Percentiles rank a stretch among this genome's conserved stretches.
Evolutionary conservation across 2,113 vertebrate genomes (phyloP).

Genomic region (Manacus vitellinus): DNA sequence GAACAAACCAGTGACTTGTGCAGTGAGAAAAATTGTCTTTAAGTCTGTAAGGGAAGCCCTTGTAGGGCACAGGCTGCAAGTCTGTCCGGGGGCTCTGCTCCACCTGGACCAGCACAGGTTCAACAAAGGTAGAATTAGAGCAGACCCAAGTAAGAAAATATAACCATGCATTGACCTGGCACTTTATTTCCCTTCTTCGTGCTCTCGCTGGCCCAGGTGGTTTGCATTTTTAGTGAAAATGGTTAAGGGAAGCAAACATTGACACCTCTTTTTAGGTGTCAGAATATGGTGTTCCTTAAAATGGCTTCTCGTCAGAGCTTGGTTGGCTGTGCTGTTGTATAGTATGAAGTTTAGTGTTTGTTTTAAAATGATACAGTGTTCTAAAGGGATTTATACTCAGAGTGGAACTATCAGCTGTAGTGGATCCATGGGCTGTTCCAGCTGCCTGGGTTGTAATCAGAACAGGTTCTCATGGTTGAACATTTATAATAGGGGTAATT

Average conservation of each 20-base stretch:
- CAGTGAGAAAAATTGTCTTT: slow-evolving; percentile 41
- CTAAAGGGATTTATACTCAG: background rate
- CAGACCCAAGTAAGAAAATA: background rate
- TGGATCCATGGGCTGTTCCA: background rate
- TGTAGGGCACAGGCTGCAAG: background rate
- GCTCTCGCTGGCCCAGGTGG: slow-evolving; percentile 20
- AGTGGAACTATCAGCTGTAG: background rate
- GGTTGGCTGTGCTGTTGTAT: slow-evolving; percentile 6
- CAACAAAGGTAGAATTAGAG: background rate
- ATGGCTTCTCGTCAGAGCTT: slow-evolving; percentile 3
- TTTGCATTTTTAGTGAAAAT: slow-evolving; percentile 17
- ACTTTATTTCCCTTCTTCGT: slow-evolving; percentile 56
- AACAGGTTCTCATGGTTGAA: background rate
- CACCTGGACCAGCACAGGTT: background rate
- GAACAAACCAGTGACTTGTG: slow-evolving; percentile 36
- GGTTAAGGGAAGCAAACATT: slow-evolving; percentile 45
- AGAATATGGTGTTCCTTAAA: background rate
- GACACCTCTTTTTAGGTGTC: background rate
- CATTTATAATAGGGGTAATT: background rate
- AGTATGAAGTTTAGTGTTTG: background rate
- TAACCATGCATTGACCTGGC: background rate
- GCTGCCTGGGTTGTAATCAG: background rate
- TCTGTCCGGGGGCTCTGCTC: background rate
- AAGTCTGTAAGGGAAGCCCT: slow-evolving; percentile 31
- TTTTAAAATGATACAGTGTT: background rate